Evolutionary conservation across 2,113 vertebrate species (phyloP).

Genomic region (Oreocharis arfaki): DNA sequence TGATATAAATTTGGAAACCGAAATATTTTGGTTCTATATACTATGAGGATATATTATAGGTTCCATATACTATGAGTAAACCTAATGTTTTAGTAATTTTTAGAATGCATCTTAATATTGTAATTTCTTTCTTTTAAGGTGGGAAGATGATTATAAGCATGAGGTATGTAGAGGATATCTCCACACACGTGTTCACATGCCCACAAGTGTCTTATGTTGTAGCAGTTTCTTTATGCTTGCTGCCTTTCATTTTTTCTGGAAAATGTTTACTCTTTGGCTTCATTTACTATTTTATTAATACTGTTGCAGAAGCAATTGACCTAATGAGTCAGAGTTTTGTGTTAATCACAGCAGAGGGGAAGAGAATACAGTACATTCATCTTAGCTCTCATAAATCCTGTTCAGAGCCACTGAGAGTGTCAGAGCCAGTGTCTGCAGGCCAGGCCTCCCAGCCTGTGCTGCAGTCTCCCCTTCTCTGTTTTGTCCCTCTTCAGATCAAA

Average conservation of each 20-base stretch:
- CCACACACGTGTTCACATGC: background rate
- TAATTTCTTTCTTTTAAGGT: slow-evolving; percentile 28
- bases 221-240: background rate
- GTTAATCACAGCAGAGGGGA: background rate
- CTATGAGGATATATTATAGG: no score
- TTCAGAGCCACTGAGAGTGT: background rate
- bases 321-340: background rate
- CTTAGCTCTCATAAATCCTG: background rate
- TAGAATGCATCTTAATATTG: background rate
- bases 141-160: slow-evolving; percentile 3
- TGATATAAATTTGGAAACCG: background rate
- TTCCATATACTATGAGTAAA: background rate
- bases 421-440: background rate
- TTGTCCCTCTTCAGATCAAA: background rate
- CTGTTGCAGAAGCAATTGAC: background rate
- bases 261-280: background rate
- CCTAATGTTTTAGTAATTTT: background rate
- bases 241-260: background rate
- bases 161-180: slow-evolving; percentile 34
- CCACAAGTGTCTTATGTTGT: background rate
- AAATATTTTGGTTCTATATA: background rate
- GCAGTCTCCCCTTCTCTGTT: background rate
- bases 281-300: background rate
- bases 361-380: background rate
- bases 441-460: background rate